A percentile compares a stretch with the other conserved stretches of the same genome.
Evolutionary conservation across 1,140 invertebrate species (phyloP).

Genomic region (Trichonephila clavipes): DNA sequence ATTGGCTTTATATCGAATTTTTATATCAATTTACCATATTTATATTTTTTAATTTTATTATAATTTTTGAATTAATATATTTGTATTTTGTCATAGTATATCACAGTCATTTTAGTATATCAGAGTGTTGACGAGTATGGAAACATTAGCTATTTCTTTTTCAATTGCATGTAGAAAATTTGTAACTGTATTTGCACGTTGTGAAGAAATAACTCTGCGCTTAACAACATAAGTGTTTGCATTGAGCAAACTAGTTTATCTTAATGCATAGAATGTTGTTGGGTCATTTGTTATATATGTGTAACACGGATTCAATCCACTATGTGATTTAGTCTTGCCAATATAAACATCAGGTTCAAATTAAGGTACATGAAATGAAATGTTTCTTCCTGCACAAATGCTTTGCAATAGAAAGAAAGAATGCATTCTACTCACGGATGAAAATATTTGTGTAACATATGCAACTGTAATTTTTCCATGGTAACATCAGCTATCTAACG

Average conservation of each 20-base stretch:
- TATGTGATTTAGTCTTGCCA: neutral
- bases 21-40: too few species aligned
- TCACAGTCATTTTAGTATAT: too few species aligned
- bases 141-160: neutral
- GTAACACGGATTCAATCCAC: neutral
- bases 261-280: too few species aligned
- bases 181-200: neutral
- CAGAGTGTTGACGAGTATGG: too few species aligned
- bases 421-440: rapidly evolving
- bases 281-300: neutral
- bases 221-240: neutral
- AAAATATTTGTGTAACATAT: too few species aligned
- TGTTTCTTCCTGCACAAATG: neutral
- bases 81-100: too few species aligned
- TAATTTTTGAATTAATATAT: too few species aligned
- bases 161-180: neutral
- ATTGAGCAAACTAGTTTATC: neutral
- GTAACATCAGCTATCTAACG: too few species aligned
- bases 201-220: neutral
- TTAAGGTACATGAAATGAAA: neutral
- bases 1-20: too few species aligned
- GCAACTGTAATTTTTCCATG: too few species aligned
- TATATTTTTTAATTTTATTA: too few species aligned
- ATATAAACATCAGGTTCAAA: neutral
- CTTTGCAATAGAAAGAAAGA: neutral